Evolutionary conservation across 2,888 invertebrate species (phyloP).

Genomic region (Acanthosepion esculentum): DNA sequence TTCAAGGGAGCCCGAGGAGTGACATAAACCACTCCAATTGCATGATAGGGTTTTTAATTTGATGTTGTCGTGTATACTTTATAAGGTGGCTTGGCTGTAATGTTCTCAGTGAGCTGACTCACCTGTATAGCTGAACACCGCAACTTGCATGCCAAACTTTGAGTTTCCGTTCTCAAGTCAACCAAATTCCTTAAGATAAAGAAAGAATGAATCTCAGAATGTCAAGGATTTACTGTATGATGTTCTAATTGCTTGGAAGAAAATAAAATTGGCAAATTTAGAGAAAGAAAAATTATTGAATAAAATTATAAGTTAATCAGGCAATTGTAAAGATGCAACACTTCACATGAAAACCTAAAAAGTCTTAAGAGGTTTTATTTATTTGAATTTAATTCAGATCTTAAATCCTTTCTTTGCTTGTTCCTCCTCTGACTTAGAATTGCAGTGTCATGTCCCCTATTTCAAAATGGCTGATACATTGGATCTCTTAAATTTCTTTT

Average conservation of each 20-base stretch:
- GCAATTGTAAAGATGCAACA: neutral
- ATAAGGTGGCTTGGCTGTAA: neutral
- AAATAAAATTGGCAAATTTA: neutral
- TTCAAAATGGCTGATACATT: no score
- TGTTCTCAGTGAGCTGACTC: neutral
- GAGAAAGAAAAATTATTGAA: neutral
- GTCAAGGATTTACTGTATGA: neutral
- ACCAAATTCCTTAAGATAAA: slow-evolving; percentile 1
- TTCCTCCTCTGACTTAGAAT: neutral
- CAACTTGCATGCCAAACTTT: neutral
- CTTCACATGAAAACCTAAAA: neutral
- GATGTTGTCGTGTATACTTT: neutral
- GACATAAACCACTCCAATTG: neutral
- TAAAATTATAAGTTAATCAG: neutral
- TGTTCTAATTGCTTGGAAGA: neutral
- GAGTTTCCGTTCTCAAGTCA: neutral
- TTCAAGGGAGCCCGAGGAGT: slow-evolving; percentile 46
- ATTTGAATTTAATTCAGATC: neutral
- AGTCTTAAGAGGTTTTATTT: neutral
- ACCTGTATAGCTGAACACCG: neutral
- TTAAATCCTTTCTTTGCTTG: neutral
- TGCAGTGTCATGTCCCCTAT: neutral
- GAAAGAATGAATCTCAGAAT: neutral
- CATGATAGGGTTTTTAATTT: slow-evolving; percentile 37
- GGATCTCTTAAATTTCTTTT: neutral